Evolutionary conservation across 2,888 invertebrate species (phyloP).

Genomic region (Electrophaes corylata): DNA sequence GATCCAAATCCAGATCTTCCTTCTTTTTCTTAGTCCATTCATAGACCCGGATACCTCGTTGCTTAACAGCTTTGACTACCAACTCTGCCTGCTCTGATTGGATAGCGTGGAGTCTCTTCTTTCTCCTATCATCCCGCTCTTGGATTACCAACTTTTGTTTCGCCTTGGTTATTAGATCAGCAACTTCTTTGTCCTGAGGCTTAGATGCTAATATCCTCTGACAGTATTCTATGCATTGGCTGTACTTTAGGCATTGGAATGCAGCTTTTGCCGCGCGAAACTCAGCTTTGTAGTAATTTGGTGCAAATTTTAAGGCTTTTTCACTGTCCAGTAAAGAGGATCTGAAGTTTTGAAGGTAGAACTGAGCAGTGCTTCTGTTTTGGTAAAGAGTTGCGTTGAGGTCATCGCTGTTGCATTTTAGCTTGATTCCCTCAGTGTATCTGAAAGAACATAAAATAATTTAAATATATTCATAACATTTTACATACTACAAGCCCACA

Average conservation of each 20-base stretch:
- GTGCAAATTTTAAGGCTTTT: constrained; percentile 89
- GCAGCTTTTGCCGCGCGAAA: constrained; percentile 90
- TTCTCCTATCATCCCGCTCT: constrained; percentile 83
- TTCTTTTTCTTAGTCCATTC: constrained; percentile 57
- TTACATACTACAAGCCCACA: too few species aligned
- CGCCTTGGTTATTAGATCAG: constrained; percentile 61
- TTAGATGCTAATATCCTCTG: constrained; percentile 86
- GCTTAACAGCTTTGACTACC: constrained; percentile 70
- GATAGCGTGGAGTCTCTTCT: constrained; percentile 66
- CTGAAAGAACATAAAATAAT: constrained; percentile 64
- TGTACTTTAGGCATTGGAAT: constrained; percentile 86
- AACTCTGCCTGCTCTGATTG: constrained; percentile 69
- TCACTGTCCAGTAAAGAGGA: constrained; percentile 92
- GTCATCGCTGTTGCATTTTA: constrained; percentile 87
- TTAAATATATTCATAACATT: too few species aligned
- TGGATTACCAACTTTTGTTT: constrained; percentile 78
- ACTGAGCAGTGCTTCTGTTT: constrained; percentile 96
- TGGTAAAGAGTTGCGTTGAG: constrained; percentile 93
- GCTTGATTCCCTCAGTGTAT: constrained; percentile 95
- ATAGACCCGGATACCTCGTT: constrained; percentile 81
- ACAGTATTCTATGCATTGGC: constrained; percentile 89
- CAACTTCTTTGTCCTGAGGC: constrained; percentile 78
- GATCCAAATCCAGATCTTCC: constrained; percentile 50
- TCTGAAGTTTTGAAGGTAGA: constrained; percentile 91
- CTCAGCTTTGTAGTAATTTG: constrained; percentile 91